These are phyloP conservation scores for Lepidurus apus DNA, from an alignment of 1,140 invertebrate genomes.

Conservation along the genomic window DNA sequence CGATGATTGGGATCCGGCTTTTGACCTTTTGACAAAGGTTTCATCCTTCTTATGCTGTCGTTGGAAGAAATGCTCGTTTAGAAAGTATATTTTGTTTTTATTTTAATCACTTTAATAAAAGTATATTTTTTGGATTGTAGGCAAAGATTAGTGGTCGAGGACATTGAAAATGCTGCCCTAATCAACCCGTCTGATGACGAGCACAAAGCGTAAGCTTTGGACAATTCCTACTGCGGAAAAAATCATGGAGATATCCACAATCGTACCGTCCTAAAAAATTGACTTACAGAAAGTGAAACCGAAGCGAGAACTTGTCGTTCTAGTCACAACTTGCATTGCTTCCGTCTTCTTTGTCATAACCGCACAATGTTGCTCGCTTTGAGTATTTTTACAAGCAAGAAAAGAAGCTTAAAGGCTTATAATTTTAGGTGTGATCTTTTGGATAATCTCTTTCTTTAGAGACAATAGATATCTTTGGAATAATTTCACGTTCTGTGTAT, in stretches of 20 bases:
- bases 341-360: neutral
- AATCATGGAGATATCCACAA: neutral
- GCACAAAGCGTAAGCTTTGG: neutral
- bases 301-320: neutral
- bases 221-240: neutral
- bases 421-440: neutral
- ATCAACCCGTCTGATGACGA: neutral
- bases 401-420: neutral
- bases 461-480: neutral
- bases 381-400: neutral
- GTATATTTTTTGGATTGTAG: neutral
- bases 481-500: neutral
- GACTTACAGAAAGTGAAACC: neutral
- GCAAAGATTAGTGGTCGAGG: neutral
- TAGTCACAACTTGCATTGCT: conserved; percentile 15
- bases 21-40: conserved; percentile 33
- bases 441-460: neutral
- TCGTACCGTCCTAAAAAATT: neutral
- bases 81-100: neutral
- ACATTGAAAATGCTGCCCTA: conserved; percentile 2
- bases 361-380: neutral
- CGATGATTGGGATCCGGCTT: conserved; percentile 77
- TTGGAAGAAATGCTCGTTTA: neutral
- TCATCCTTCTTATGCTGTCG: conserved; percentile 28
- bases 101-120: neutral